Conservation (phyloP, 2,888 invertebrate genomes). For the Andricus quercusramuli region DNA sequence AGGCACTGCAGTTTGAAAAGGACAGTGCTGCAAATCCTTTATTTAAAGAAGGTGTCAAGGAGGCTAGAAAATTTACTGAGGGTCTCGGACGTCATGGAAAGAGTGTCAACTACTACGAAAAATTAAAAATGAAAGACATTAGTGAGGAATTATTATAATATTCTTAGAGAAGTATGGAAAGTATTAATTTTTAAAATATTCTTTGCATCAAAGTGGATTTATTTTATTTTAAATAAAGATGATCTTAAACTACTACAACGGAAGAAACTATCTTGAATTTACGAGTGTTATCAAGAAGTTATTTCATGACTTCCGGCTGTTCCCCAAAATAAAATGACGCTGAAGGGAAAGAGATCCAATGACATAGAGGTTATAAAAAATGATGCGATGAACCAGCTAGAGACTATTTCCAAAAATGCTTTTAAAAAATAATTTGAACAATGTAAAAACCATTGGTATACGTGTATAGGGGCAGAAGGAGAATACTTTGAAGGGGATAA, state of each 20-base stretch:
- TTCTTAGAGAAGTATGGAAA: background rate
- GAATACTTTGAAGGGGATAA: no score
- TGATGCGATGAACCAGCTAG: no score
- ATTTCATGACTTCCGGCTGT: no score
- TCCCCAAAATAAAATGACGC: no score
- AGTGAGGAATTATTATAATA: conserved; percentile 45
- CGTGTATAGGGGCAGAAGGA: no score
- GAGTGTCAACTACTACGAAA: conserved; percentile 68
- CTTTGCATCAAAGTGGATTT: background rate
- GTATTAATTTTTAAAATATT: background rate
- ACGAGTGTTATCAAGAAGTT: background rate
- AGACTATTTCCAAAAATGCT: no score
- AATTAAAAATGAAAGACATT: conserved; percentile 32
- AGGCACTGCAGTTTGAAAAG: conserved; percentile 85
- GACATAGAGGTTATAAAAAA: no score
- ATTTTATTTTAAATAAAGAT: background rate
- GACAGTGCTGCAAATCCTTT: conserved; percentile 82
- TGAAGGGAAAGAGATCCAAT: no score
- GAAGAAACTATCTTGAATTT: background rate
- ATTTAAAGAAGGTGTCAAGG: conserved; percentile 83
- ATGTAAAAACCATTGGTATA: no score
- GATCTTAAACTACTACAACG: background rate
- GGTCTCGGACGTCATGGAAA: conserved; percentile 87
- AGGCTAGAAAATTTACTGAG: conserved; percentile 84
- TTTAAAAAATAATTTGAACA: no score